Evolutionary conservation across 1,140 invertebrate species (phyloP), one percentile per base, ranked within the genome.

Genomic region (Wasmannia auropunctata): DNA sequence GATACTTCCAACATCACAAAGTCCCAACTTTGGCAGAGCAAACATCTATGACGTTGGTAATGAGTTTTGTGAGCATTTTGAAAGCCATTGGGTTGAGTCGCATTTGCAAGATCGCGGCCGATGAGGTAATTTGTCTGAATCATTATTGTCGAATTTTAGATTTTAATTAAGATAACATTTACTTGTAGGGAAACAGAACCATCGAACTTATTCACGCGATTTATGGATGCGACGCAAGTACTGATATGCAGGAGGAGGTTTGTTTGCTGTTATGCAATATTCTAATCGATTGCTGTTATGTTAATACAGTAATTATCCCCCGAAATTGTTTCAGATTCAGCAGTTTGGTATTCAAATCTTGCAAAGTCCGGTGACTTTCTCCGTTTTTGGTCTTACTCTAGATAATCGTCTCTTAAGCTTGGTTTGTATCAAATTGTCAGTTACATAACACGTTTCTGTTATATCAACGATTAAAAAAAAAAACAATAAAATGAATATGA

Each of bases 311-410:
- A 19, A 60, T 69, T 84, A n/a, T 63, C 16, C 3, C 2, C 11
- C 4, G 2, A 0, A 31, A 51, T 37, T 83, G 0, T 75, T 11
- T 11, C 19, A 89, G 87, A 70, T 86, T 8, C 51, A 69, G 0
- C 87, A 89, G 10, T 89, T 89, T 11, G 62, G 8, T 22, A 25
- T 88, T 25, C 88, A 89, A 76, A 54, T 89, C 10, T 80, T 85
- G 4, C 75, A 81, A 11, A 75, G 11, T 5, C 87, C 67, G 8
- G 16, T 85, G 0, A 28, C 11, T 16, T 7, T 49, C 2, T 25
- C n/a, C 0, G 58, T 40, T 2, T 65, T 37, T 25, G 79, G 79
- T 11, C 25, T 83, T 56, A 19, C 28, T 34, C 6, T 83, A 14
- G 10, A 74, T 51, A 19, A 83, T 7, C 25, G n/a, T 8, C 2